Base-by-base conservation (phyloP, 2,113 vertebrate genomes). In the Leptocoma aspasia region DNA sequence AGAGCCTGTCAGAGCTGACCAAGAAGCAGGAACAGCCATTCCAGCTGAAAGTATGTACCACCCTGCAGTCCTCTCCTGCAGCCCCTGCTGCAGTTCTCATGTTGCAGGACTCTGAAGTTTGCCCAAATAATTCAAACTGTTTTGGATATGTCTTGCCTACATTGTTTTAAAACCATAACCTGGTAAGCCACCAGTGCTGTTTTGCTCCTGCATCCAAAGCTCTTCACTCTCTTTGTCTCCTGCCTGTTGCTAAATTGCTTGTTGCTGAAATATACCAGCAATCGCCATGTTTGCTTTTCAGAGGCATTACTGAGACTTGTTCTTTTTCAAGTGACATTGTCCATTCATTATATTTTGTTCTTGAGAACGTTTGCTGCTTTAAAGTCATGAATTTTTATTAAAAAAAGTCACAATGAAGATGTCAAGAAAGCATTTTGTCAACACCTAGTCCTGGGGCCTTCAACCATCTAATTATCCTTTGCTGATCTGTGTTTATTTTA, bases 1-100 rank as follows among this genome's bases (percentile, higher is more conserved):
- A 9, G 96, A 97, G 57, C 97, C 97, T 23, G 89, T 92, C 18
- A 93, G 95, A 71, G 98, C 98, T 50, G 98, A 98, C 37, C 98
- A 97, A 85, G 98, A 98, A 88, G 87, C 97, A 0, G 99, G 99
- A 92, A 99, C 99, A 33, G 98, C 99, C 79, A 99, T 99, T 68
- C 99, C 99, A 78, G 98, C 99, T n/a, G 99, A 99, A 97, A 99
- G 99, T 99, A 98, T 1, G 99, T 98, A 92, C 61, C 50, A 79
- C 35, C 31, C 68, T 59, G 30, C 45, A 47, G 37, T 23, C 35
- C 15, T 73, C n/a, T 70, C 52, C 12, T 30, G 16, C 28, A 39
- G 44, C 33, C 35, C 42, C 27, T 37, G 6, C 24, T 63, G 47
- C 63, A 28, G 20, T 15, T 81, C 53, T 64, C 37, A 5, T 50